These are phyloP conservation scores for Drosophila willistoni DNA, from an alignment of 1,140 invertebrate species.

Conservation along the genomic window DNA sequence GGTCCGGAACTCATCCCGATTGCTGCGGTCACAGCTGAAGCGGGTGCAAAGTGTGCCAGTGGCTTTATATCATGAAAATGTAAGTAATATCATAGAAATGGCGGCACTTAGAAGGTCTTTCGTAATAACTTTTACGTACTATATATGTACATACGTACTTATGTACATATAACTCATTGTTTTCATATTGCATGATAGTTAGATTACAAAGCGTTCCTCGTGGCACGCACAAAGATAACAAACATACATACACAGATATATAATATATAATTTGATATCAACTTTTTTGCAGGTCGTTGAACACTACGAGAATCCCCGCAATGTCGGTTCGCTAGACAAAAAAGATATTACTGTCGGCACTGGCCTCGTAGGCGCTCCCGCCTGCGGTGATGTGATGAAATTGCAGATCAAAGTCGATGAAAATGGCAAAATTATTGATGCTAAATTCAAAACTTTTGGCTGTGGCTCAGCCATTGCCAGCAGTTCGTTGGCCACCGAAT, in stretches of 20 bases:
- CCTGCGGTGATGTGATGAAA: slow-evolving; percentile 99
- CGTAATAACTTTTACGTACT: slow-evolving; percentile 61
- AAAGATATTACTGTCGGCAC: slow-evolving; percentile 97
- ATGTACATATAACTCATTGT: slow-evolving; percentile 26
- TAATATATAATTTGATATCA: slow-evolving; percentile 16
- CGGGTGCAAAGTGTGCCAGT: slow-evolving; percentile 77
- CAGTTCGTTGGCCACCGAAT: slow-evolving; percentile 99
- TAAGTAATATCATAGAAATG: slow-evolving; percentile 51
- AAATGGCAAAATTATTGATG: slow-evolving; percentile 98
- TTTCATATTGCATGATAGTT: slow-evolving; percentile 30
- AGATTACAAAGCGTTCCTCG: slow-evolving; percentile 22
- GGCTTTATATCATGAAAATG: slow-evolving; percentile 80
- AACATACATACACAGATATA: too few relatives aligned
- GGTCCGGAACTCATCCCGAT: slow-evolving; percentile 49
- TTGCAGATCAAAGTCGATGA: slow-evolving; percentile 98
- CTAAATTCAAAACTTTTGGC: slow-evolving; percentile 99
- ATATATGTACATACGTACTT: slow-evolving; percentile 8
- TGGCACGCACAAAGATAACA: slow-evolving; percentile 57
- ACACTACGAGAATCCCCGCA: slow-evolving; percentile 99
- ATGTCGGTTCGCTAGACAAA: slow-evolving; percentile 99
- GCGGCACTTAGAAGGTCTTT: slow-evolving; percentile 46
- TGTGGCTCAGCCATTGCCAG: slow-evolving; percentile 99
- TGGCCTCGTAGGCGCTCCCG: slow-evolving; percentile 98
- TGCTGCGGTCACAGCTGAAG: slow-evolving; percentile 59
- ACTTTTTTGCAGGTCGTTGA: slow-evolving; percentile 92